Base-by-base conservation (phyloP, 1,140 invertebrate species). In the Dreissena rostriformis region DNA sequence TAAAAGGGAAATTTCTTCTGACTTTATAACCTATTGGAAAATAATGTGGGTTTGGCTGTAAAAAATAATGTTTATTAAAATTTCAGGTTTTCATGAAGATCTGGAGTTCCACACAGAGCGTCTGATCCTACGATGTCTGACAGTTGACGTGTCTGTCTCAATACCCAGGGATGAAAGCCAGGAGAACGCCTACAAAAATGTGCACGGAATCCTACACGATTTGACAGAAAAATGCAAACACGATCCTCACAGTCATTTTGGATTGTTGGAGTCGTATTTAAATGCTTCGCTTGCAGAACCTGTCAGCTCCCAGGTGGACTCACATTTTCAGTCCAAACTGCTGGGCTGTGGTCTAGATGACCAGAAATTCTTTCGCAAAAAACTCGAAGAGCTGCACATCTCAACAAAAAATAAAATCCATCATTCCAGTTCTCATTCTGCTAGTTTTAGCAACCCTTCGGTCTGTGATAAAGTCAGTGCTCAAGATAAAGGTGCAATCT, bases 41-140 rank as follows among this genome's bases (percentile, higher is more conserved):
- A 39, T 39, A 5, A 39, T 39, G 39, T 39, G 2, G 39, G 39
- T 39, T n/a, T n/a, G n/a, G n/a, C n/a, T n/a, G n/a, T n/a, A n/a
- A n/a, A n/a, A n/a, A n/a, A n/a, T n/a, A n/a, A n/a, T 0, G 75
- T 76, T 55, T 75, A 76, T 66, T 80, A 26, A n/a, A 74, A 63
- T 84, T 86, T 26, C 49, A 88, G 86, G 63, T 53, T 86, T 87
- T 26, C 77, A 52, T 57, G 87, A 88, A 26, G 87, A 88, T 29
- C 82, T 88, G 39, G 84, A 87, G 68, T 84, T 74, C 19, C 86
- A 77, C n/a, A 75, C 84, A 22, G 87, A 87, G 51, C 57, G 87
- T 76, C 78, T 88, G n/a, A 82, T 88, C n/a, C 71, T 85, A 70
- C 78, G 87, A 26, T 88, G 87, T 85, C 57, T 88, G 14, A 88